phyloP scores from a whole-genome alignment of 2,113 vertebrate genomes.

The Fregetta grallaria region DNA sequence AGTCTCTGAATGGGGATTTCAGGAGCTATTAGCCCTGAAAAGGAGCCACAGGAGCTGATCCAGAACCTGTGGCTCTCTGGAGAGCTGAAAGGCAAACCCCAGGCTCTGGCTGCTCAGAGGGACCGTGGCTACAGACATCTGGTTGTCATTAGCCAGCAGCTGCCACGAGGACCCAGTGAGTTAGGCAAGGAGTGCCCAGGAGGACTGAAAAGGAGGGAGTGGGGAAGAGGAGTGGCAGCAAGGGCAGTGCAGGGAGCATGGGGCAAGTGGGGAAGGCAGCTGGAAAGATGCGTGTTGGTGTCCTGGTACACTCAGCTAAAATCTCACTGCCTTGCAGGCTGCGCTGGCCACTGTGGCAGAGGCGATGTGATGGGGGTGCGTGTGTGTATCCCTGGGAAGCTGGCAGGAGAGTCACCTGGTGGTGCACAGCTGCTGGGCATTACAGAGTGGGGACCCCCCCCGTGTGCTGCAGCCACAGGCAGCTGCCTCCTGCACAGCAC shows the following conservation, averaged over 20 bases:
- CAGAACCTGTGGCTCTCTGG: not conserved
- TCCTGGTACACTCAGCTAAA: not conserved
- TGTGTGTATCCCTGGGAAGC: not conserved
- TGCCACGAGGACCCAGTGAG: not conserved
- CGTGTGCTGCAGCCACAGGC: not conserved
- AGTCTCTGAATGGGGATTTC: slow-evolving; percentile 8
- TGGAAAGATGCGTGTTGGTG: not conserved
- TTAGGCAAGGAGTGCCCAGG: not conserved
- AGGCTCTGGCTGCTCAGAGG: not conserved
- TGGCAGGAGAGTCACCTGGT: not conserved
- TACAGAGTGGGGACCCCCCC: fast-evolving
- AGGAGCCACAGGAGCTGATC: not conserved
- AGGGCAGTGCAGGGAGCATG: not conserved
- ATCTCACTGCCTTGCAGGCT: not conserved
- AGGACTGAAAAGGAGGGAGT: not conserved
- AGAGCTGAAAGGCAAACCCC: not conserved
- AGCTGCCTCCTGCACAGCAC: not conserved
- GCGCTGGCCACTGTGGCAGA: not conserved
- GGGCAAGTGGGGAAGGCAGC: not conserved
- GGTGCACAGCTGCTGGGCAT: not conserved
- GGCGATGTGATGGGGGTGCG: fast-evolving
- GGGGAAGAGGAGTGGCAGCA: not conserved
- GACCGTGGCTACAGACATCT: not conserved
- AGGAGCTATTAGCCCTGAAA: not conserved
- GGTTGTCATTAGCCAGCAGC: not conserved